phyloP scores from a whole-genome alignment of 1,140 invertebrate species.

The Heliconius eleuchia region DNA sequence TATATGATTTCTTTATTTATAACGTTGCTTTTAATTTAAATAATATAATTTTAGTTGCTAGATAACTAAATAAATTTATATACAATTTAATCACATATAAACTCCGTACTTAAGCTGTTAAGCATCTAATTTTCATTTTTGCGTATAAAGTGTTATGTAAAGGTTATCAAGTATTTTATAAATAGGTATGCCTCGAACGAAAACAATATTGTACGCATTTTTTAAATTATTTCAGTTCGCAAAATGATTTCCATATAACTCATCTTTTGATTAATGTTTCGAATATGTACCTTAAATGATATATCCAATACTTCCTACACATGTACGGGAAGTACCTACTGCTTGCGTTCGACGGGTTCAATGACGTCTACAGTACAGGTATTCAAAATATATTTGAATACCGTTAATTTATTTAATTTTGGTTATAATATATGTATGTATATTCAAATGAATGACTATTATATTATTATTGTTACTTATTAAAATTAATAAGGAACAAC shows the following conservation, averaged over 20 bases:
- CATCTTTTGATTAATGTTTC: conserved; percentile 19
- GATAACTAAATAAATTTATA: not conserved
- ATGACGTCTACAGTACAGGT: conserved; percentile 15
- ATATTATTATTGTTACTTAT: too few species aligned
- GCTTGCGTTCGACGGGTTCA: not conserved
- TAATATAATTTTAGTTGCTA: not conserved
- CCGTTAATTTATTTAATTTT: not conserved
- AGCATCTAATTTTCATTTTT: not conserved
- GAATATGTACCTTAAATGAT: not conserved
- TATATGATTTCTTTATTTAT: not conserved
- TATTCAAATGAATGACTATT: too few species aligned
- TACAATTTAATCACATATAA: not conserved
- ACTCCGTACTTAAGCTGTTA: not conserved
- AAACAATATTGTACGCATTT: not conserved
- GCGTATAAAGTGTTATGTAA: not conserved
- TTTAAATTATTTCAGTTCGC: not conserved
- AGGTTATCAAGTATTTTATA: not conserved
- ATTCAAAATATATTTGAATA: not conserved
- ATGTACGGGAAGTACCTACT: not conserved
- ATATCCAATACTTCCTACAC: not conserved
- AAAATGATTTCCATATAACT: not conserved
- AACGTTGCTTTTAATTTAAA: not conserved
- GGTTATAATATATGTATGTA: too few species aligned
- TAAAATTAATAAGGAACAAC: too few species aligned
- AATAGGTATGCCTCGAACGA: not conserved